A percentile compares a stretch with the other conserved stretches of the same genome.
phyloP scores from a whole-genome alignment of 2,113 vertebrate species.

The Puffinus mauretanicus region DNA sequence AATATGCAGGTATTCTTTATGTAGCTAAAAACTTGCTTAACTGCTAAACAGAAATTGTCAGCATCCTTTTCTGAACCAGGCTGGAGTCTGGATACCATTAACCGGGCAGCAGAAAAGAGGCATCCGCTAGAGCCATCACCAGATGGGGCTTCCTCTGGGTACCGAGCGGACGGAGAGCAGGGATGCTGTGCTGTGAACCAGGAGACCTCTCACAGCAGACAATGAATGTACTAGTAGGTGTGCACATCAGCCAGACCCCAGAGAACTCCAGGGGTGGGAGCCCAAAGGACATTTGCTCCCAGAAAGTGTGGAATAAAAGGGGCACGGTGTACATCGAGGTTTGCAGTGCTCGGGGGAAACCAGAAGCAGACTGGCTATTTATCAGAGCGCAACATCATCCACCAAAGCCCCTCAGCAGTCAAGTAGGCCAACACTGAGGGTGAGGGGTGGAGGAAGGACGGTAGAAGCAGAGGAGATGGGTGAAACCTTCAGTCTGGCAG shows the following conservation, averaged over 20 bases:
- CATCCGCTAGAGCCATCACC: not conserved
- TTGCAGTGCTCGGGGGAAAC: not conserved
- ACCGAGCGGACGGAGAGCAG: not conserved
- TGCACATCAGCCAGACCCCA: not conserved
- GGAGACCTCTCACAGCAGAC: not conserved
- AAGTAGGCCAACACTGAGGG: not conserved
- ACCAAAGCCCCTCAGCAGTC: not conserved
- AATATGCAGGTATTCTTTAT: not conserved
- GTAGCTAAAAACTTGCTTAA: not conserved
- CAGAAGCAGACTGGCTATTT: not conserved
- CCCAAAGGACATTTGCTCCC: not conserved
- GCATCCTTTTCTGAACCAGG: not conserved
- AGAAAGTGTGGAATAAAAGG: not conserved
- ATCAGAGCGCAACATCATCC: not conserved
- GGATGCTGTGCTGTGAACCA: not conserved
- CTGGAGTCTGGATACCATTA: not conserved
- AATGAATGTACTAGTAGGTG: rapidly evolving
- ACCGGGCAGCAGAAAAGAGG: not conserved
- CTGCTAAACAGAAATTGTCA: not conserved
- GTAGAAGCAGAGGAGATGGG: not conserved
- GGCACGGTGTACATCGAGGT: rapidly evolving
- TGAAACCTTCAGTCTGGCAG: not conserved
- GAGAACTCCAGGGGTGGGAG: not conserved
- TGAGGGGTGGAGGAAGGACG: not conserved
- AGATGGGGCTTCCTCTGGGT: not conserved